Conservation (phyloP, 2,888 invertebrate species). For the Hemistola chrysoprasaria region DNA sequence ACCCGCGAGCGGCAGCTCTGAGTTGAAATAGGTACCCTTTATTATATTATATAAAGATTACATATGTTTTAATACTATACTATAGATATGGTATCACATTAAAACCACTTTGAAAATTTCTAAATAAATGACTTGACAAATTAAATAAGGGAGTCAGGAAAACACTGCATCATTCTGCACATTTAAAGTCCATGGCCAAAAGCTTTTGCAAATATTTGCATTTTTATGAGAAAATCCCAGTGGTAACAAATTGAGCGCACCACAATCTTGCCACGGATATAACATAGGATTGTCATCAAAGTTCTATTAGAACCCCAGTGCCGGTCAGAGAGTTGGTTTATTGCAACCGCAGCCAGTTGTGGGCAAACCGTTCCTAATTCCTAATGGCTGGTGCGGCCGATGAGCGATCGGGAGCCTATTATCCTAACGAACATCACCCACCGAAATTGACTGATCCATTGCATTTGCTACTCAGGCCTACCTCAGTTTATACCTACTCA, state of each 20-base stretch:
- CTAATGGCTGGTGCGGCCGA: slow-evolving; percentile 9
- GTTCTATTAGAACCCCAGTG: slow-evolving; percentile 1
- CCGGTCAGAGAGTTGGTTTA: slow-evolving; percentile 8
- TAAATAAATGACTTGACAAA: too few relatives aligned
- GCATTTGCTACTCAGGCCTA: too few relatives aligned
- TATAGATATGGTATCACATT: too few relatives aligned
- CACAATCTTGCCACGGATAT: slow-evolving; percentile 4
- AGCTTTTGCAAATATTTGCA: too few relatives aligned
- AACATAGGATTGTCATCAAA: slow-evolving; percentile 5
- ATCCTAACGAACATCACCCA: slow-evolving; percentile 8
- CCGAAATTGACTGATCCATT: slow-evolving; percentile 5
- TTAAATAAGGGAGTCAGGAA: too few relatives aligned
- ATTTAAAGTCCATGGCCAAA: too few relatives aligned
- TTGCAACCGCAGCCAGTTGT: slow-evolving; percentile 13
- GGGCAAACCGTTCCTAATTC: slow-evolving; percentile 9
- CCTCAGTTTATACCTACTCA: too few relatives aligned
- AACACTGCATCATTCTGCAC: too few relatives aligned
- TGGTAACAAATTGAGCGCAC: slow-evolving; percentile 1
- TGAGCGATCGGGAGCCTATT: slow-evolving; percentile 13
- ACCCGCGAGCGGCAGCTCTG: slow-evolving; percentile 85
- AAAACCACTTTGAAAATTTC: too few relatives aligned
- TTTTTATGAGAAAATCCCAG: slow-evolving; percentile 1
- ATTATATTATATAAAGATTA: too few relatives aligned
- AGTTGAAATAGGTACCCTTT: too few relatives aligned
- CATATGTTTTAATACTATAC: slow-evolving; percentile 1